phyloP scores from a whole-genome alignment of 2,113 vertebrate species.

The Nothocercus nigrocapillus region DNA sequence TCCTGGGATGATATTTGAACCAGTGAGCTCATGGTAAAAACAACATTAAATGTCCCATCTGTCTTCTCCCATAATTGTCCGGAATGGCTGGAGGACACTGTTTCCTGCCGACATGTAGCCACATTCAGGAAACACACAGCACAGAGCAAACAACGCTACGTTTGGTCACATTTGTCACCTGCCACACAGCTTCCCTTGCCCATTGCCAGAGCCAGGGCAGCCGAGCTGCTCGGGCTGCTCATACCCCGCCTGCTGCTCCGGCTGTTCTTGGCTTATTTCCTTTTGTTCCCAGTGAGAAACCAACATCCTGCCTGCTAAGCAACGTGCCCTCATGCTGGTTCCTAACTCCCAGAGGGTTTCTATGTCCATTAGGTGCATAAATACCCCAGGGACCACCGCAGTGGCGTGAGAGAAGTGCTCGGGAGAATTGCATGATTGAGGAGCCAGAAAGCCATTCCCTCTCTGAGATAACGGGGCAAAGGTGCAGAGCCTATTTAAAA shows the following conservation, averaged over 20 bases:
- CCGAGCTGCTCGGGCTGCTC: not conserved
- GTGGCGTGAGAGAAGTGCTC: not conserved
- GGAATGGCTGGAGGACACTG: not conserved
- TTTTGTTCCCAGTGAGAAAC: not conserved
- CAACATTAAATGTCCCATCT: not conserved
- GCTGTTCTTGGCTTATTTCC: not conserved
- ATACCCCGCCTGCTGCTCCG: not conserved
- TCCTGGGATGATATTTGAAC: not conserved
- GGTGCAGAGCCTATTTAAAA: not conserved
- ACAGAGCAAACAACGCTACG: not conserved
- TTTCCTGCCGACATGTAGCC: conserved; percentile 8
- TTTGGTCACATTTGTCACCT: conserved; percentile 29
- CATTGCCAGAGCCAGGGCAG: not conserved
- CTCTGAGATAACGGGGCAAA: not conserved
- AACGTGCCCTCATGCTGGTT: not conserved
- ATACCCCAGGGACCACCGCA: fast-evolving
- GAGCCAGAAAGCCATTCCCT: not conserved
- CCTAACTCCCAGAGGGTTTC: not conserved
- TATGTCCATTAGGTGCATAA: not conserved
- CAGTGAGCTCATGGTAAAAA: not conserved
- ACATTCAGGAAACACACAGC: conserved; percentile 4
- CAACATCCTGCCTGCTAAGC: not conserved
- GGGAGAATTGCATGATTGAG: not conserved
- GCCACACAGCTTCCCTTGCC: not conserved
- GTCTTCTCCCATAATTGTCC: not conserved